phyloP scores from a whole-genome alignment of 2,113 vertebrate species.

The Panurus biarmicus region DNA sequence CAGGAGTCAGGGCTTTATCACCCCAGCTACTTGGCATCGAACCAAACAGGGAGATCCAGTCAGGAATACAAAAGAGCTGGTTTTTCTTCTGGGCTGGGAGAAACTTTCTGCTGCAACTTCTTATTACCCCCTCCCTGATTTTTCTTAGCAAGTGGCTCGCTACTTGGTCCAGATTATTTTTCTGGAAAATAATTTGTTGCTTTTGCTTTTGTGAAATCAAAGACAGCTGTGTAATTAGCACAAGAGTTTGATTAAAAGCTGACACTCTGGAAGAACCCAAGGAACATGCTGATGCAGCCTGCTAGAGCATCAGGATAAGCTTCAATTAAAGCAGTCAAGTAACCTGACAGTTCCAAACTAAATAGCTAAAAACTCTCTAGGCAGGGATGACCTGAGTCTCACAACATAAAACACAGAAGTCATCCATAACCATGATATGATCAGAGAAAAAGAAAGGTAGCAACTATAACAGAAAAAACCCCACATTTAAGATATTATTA shows the following conservation, averaged over 20 bases:
- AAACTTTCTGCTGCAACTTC: neutral
- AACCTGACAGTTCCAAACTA: neutral
- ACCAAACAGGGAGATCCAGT: neutral
- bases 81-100: neutral
- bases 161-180: neutral
- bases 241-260: neutral
- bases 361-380: neutral
- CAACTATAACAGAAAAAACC: neutral
- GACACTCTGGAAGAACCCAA: neutral
- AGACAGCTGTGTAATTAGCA: neutral
- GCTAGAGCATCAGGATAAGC: neutral
- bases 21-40: neutral
- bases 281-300: neutral
- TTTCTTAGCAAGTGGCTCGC: neutral
- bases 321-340: neutral
- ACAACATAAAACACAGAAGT: neutral
- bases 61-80: neutral
- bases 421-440: neutral
- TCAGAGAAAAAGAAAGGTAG: neutral
- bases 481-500: neutral
- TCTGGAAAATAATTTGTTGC: neutral
- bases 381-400: neutral
- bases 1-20: neutral
- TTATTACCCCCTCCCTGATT: neutral
- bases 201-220: neutral